These are phyloP conservation scores for Cephalopholis sonnerati DNA, from an alignment of 2,113 vertebrate genomes.

Conservation along the genomic window DNA sequence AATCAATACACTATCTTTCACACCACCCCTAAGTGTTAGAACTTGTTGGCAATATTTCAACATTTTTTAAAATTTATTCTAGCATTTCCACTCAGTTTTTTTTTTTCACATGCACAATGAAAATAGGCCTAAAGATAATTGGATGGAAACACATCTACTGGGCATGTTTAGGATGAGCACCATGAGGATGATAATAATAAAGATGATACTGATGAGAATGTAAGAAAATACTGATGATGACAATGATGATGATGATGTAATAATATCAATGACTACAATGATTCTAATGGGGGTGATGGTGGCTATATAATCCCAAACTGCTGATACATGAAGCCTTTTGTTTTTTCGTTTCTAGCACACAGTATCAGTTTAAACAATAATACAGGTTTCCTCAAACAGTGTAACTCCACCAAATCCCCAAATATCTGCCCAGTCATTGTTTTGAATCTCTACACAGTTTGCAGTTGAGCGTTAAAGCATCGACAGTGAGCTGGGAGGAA, in stretches of 20 bases:
- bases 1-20: too few relatives aligned
- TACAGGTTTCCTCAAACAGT: neutral
- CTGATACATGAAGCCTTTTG: neutral
- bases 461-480: neutral
- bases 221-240: neutral
- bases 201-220: neutral
- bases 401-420: constrained; percentile 8
- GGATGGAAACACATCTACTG: too few relatives aligned
- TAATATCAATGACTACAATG: neutral
- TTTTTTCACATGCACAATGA: too few relatives aligned
- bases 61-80: too few relatives aligned
- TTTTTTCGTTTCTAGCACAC: neutral
- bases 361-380: neutral
- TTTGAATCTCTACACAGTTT: neutral
- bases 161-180: neutral
- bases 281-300: neutral
- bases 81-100: too few relatives aligned
- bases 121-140: too few relatives aligned
- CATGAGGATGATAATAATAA: too few relatives aligned
- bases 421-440: neutral
- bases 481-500: neutral
- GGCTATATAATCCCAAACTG: neutral
- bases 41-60: too few relatives aligned
- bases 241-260: too few relatives aligned
- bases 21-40: too few relatives aligned